A percentile compares a stretch with the other conserved stretches of the same genome.
Conservation (phyloP, 2,888 invertebrate genomes). For the Molorchus minor region DNA sequence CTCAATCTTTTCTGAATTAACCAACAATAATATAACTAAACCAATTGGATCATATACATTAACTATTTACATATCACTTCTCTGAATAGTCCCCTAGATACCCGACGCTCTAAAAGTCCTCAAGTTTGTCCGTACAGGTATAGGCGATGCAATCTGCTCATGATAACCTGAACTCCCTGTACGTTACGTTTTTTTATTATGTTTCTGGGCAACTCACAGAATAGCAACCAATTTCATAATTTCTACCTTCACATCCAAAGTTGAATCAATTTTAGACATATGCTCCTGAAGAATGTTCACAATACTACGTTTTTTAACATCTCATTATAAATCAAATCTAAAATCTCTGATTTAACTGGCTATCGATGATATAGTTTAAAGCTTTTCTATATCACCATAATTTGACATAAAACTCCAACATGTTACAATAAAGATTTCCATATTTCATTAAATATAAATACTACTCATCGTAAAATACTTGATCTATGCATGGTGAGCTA, state of each 20-base stretch:
- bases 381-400: slow-evolving; percentile 77
- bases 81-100: no score
- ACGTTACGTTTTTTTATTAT: no score
- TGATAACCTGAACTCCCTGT: no score
- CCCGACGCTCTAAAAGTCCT: no score
- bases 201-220: no score
- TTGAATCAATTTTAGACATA: slow-evolving; percentile 73
- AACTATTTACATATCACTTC: no score
- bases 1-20: no score
- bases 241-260: slow-evolving; percentile 76
- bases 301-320: slow-evolving; percentile 72
- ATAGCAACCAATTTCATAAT: slow-evolving; percentile 17
- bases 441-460: slow-evolving; percentile 83
- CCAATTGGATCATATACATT: no score
- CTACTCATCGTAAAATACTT: slow-evolving; percentile 78
- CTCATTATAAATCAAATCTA: slow-evolving; percentile 79
- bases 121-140: no score
- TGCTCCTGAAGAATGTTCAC: slow-evolving; percentile 70
- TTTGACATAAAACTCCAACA: slow-evolving; percentile 79
- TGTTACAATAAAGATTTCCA: slow-evolving; percentile 77
- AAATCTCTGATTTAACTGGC: slow-evolving; percentile 74
- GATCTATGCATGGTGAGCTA: slow-evolving; percentile 59
- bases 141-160: no score
- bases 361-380: slow-evolving; percentile 74
- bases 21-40: no score